Percentiles rank a stretch among this genome's conserved stretches.
phyloP scores from a whole-genome alignment of 2,797 vertebrate species.

The Pogoniulus pusillus region DNA sequence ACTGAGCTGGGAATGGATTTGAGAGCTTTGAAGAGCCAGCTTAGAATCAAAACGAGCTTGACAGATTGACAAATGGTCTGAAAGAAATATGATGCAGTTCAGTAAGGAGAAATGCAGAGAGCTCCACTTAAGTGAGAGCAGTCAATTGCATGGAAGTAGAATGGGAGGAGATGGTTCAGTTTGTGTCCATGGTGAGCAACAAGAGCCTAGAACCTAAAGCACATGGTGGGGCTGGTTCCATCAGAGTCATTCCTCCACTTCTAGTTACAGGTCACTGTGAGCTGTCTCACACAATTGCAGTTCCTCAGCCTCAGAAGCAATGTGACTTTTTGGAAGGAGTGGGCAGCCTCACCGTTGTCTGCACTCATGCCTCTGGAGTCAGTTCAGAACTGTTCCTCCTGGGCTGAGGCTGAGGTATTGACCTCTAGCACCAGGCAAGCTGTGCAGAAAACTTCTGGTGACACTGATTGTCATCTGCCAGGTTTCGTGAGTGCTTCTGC shows the following conservation, averaged over 20 bases:
- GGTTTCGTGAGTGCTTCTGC: neutral
- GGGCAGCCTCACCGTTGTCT: neutral
- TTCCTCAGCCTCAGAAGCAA: neutral
- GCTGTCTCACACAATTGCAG: neutral
- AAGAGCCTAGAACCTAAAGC: neutral
- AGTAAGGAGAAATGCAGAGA: neutral
- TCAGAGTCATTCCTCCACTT: fast-evolving
- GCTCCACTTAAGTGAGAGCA: neutral
- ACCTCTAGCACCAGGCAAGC: neutral
- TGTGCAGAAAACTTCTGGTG: neutral
- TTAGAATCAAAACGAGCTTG: neutral
- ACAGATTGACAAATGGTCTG: neutral
- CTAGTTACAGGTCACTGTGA: no score
- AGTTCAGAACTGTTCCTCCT: neutral
- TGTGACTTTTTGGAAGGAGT: neutral
- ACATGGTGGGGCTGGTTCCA: neutral
- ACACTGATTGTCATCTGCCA: neutral
- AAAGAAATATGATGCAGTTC: neutral
- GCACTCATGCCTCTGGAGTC: neutral
- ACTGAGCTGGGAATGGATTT: neutral
- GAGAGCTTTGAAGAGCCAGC: constrained; percentile 24
- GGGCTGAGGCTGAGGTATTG: neutral
- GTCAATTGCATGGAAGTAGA: neutral
- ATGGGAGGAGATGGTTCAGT: neutral
- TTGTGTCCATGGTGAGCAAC: fast-evolving